Base-by-base conservation (phyloP, 2,888 invertebrate genomes). In the Bugula neritina region DNA sequence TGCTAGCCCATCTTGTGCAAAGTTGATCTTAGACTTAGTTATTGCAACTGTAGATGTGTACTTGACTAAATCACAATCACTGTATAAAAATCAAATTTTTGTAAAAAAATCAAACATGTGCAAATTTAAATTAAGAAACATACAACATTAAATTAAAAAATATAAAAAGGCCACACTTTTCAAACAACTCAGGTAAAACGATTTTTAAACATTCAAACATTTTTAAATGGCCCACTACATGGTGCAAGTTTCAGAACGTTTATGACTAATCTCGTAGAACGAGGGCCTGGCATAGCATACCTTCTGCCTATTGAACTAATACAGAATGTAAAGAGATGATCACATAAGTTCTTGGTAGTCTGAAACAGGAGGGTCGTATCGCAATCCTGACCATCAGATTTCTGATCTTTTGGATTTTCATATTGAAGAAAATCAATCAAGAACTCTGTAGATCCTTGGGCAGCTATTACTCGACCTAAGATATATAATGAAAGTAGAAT, bases 351-450 rank as follows among this genome's bases (percentile, higher is more conserved):
- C 31, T 13, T 21, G 10, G 17, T 17, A 2, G 25, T 2, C 3
- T n/a, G 2, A 31, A 63, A 63, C 17, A 63, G 21, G 10, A 31
- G 31, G 5, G 63, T 63, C 13, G 2, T 10, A 27, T 63, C 63
- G n/a, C 63, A 63, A 5, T 21, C 29, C 31, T 31, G 63, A 25
- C 63, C 63, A n/a, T 5, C n/a, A 13, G 25, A 1, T 27, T 25
- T 13, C 31, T 25, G 13, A 34, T 63, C 63, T 2, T 63, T 63
- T 5, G 63, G 63, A 63, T 63, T 63, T 13, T 63, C 63, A 34
- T 63, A 63, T 10, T 13, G 27, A 17, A 63, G 27, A 63, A 63
- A 63, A 31, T 63, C 63, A 31, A 63, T 63, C 1, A 63, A 63
- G 1, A 63, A n/a, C 63, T 63, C 25, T 25, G 63, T 29, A 27